Evolutionary conservation across 2,888 invertebrate species (phyloP).

Genomic region (Dynastes maya): DNA sequence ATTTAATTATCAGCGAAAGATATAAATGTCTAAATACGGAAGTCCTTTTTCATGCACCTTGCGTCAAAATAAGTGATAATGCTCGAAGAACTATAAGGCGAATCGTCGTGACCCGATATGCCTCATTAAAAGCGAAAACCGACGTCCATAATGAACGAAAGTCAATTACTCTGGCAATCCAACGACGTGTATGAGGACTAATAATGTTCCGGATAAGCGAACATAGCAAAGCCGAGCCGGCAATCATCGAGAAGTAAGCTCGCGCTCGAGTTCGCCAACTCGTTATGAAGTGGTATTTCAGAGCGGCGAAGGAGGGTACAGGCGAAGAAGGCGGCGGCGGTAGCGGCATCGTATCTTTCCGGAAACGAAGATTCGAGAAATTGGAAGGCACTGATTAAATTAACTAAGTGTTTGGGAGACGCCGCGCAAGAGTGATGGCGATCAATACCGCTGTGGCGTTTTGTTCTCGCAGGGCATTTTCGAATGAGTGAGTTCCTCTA

Average conservation of each 20-base stretch:
- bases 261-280: constrained; percentile 47
- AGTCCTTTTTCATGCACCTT: background rate
- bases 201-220: constrained; percentile 48
- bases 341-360: constrained; percentile 8
- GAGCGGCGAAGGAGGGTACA: constrained; percentile 23
- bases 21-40: no score
- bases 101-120: background rate
- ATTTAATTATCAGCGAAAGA: no score
- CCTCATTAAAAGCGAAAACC: constrained; percentile 31
- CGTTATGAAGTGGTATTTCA: constrained; percentile 51
- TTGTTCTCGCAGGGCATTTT: background rate
- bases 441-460: constrained; percentile 51
- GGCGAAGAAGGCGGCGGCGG: constrained; percentile 1
- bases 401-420: constrained; percentile 56
- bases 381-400: constrained; percentile 54
- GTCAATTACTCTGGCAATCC: constrained; percentile 36
- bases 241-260: constrained; percentile 48
- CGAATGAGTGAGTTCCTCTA: constrained; percentile 6
- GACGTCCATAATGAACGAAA: constrained; percentile 32
- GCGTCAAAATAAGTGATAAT: background rate
- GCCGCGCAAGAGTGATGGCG: constrained; percentile 54
- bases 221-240: constrained; percentile 19
- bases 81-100: background rate
- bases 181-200: constrained; percentile 36
- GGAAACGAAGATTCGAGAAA: constrained; percentile 23